These are phyloP conservation scores for Aldabrachelys gigantea DNA, from an alignment of 2,113 vertebrate species.

Conservation along the genomic window DNA sequence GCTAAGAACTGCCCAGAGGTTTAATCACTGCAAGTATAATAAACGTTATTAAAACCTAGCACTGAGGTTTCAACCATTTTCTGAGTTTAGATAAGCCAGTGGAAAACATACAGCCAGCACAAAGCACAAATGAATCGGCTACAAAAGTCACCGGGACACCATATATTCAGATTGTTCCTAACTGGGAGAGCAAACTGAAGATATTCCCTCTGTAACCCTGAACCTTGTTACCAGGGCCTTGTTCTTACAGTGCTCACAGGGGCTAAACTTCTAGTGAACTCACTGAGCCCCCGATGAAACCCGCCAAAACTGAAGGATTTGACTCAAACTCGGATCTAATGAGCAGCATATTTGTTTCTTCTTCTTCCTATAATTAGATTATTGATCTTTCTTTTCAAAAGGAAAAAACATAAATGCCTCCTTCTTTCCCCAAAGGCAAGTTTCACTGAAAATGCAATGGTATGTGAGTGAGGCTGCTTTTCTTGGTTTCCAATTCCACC, in stretches of 20 bases:
- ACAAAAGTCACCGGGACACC: fast-evolving
- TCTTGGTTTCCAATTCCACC: background rate
- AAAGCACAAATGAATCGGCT: fast-evolving
- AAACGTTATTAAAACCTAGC: background rate
- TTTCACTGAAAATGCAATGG: background rate
- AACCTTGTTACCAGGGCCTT: background rate
- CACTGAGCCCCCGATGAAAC: fast-evolving
- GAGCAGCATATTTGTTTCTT: fast-evolving
- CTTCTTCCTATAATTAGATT: background rate
- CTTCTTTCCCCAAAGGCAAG: background rate
- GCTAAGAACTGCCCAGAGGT: fast-evolving
- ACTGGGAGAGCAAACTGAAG: fast-evolving
- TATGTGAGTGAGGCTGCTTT: fast-evolving
- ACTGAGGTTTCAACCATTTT: background rate
- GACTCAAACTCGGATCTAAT: fast-evolving
- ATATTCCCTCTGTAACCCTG: fast-evolving
- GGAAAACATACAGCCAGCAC: fast-evolving
- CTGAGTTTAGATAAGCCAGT: fast-evolving
- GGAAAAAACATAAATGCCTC: background rate
- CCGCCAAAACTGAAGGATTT: background rate
- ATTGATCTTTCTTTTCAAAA: fast-evolving
- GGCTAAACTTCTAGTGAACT: fast-evolving
- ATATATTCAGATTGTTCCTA: background rate
- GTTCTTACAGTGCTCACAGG: background rate
- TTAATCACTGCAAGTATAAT: background rate